Conservation (phyloP, 2,888 invertebrate species). For the Campoplex nolae region DNA sequence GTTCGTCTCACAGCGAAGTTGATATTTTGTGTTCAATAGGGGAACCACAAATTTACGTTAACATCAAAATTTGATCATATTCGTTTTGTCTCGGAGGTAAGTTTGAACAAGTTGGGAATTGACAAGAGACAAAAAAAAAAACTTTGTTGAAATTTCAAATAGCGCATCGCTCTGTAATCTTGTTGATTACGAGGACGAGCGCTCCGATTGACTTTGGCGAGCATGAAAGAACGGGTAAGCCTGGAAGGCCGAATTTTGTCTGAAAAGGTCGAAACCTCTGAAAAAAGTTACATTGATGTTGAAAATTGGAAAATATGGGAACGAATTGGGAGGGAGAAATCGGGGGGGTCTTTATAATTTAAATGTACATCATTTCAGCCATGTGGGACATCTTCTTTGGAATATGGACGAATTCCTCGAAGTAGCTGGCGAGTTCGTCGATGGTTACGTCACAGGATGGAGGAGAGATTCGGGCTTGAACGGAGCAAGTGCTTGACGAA, state of each 20-base stretch:
- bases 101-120: background rate
- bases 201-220: background rate
- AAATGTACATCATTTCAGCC: conserved; percentile 99
- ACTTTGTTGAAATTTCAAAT: background rate
- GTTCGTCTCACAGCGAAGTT: background rate
- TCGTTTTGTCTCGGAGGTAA: background rate
- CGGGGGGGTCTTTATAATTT: conserved; percentile 77
- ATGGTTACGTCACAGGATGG: conserved; percentile 95
- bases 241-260: background rate
- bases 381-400: conserved; percentile 99
- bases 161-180: too few relatives aligned
- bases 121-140: background rate
- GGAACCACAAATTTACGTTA: background rate
- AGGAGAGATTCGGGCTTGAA: conserved; percentile 90
- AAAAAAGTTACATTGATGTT: too few relatives aligned
- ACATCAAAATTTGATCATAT: background rate
- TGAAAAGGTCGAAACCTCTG: background rate
- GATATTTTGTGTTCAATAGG: background rate
- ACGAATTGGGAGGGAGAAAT: background rate
- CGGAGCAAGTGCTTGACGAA: conserved; percentile 88
- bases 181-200: too few relatives aligned
- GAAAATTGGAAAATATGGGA: background rate
- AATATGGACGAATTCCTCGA: conserved; percentile 97
- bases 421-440: conserved; percentile 97
- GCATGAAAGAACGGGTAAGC: background rate